Conservation (phyloP, 2,113 vertebrate genomes). For the Daboia siamensis region DNA sequence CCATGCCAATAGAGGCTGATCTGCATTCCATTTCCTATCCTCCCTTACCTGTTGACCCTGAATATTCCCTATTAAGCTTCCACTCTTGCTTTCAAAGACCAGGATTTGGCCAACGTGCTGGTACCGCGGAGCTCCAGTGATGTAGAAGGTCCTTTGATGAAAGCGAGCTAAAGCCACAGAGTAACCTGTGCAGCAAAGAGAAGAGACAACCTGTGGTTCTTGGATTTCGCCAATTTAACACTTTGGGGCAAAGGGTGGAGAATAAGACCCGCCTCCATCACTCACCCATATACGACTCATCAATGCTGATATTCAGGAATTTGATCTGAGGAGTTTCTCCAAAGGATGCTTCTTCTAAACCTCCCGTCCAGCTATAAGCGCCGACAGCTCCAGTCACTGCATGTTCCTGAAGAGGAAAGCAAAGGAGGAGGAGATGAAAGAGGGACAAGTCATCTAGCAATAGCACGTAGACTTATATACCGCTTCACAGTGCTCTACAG, state of each 20-base stretch:
- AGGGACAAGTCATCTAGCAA: neutral
- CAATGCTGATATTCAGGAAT: neutral
- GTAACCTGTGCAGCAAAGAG: neutral
- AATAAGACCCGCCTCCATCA: neutral
- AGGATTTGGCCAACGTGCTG: slow-evolving; percentile 20
- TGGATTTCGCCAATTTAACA: neutral
- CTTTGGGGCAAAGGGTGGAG: neutral
- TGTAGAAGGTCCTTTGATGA: neutral
- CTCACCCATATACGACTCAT: slow-evolving; percentile 20
- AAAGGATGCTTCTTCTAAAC: neutral
- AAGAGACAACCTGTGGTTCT: neutral
- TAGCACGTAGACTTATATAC: too few relatives aligned
- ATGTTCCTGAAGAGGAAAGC: neutral
- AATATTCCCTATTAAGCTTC: neutral
- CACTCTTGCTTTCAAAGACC: neutral
- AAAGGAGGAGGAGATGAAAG: neutral
- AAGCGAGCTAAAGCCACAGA: neutral
- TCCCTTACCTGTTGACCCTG: neutral
- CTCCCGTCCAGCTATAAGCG: slow-evolving; percentile 17
- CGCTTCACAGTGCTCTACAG: too few relatives aligned
- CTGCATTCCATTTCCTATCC: neutral
- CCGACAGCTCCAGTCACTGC: slow-evolving; percentile 11
- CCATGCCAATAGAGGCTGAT: neutral
- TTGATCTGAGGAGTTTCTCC: neutral
- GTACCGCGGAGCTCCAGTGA: slow-evolving; percentile 31